A percentile compares a stretch with the other conserved stretches of the same genome.
Conservation (phyloP, 2,888 invertebrate genomes). For the Coleophora flavipennella region DNA sequence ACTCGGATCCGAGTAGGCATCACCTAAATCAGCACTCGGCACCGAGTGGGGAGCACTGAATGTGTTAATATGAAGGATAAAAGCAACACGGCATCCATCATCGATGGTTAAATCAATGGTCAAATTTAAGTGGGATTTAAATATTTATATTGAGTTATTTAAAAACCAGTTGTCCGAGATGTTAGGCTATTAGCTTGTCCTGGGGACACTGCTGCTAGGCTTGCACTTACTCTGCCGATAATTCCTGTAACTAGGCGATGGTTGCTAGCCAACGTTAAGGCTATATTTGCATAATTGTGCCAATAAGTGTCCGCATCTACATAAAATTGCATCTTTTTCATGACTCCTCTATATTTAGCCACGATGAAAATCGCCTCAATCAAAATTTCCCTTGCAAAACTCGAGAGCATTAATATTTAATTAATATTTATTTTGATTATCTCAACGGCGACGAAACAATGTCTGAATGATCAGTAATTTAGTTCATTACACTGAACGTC, state of each 20-base stretch:
- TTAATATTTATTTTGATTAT: conserved; percentile 32
- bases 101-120: no score
- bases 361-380: conserved; percentile 35
- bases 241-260: conserved; percentile 55
- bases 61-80: no score
- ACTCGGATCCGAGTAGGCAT: no score
- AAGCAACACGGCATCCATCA: no score
- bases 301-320: conserved; percentile 63
- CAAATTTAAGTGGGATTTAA: no score
- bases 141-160: no score
- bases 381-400: conserved; percentile 22
- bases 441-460: conserved; percentile 14
- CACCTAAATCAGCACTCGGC: no score
- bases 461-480: no score
- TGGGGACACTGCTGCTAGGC: conserved; percentile 30
- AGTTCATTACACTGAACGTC: no score
- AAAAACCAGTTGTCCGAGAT: no score
- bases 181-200: conserved; percentile 27
- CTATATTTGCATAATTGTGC: conserved; percentile 66
- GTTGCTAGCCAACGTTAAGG: conserved; percentile 62
- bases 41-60: no score
- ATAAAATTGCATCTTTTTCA: conserved; percentile 66
- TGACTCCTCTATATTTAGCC: conserved; percentile 51
- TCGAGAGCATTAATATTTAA: conserved; percentile 19
- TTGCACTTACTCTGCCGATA: conserved; percentile 31